Base-by-base conservation (phyloP, 2,797 vertebrate species). In the Atherinosoma microstoma region DNA sequence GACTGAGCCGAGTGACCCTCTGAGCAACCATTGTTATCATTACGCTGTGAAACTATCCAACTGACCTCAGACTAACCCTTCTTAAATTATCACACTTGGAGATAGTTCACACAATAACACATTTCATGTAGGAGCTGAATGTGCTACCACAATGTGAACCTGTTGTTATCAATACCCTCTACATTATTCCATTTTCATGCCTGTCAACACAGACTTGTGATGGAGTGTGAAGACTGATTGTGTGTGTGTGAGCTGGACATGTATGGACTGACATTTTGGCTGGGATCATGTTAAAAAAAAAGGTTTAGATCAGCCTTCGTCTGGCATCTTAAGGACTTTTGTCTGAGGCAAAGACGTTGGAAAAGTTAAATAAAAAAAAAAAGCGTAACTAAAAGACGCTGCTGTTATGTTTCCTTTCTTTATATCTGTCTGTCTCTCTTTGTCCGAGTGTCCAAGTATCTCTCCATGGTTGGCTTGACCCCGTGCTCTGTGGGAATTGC, bases 1-100 rank as follows among this genome's bases (percentile, higher is more conserved):
- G 60, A 76, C 70, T 64, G 29, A 51, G 56, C 65, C 60, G 36
- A 56, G 56, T 78, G 86, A 83, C 82, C 81, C 70, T 64, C 70
- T 63, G 70, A 84, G 75, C 76, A 83, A 83, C 86, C 67, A 24
- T 22, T 75, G 88, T 85, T 93, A 90, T 92, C 91, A 79, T 73
- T 42, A 58, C 68, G 71, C 67, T 78, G 74, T 87, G 86, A 80
- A 84, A 79, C 77, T 81, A 91, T 92, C 89, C 77, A 12, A 74
- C 69, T 87, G 91, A 93, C 93, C 93, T 88, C 76, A 3, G 72
- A 36, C 67, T 93, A 74, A 95, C 94, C 94, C 80, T 10, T 1
- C 54, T 64, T 75, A 88, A 87, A 87, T 78, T 63, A 65, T 84
- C 64, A 69, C 57, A 6, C 73, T 75, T 49, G 61, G 73, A 81